Evolutionary conservation across 2,113 vertebrate species (phyloP).

Genomic region (Melanerpes aurifrons): DNA sequence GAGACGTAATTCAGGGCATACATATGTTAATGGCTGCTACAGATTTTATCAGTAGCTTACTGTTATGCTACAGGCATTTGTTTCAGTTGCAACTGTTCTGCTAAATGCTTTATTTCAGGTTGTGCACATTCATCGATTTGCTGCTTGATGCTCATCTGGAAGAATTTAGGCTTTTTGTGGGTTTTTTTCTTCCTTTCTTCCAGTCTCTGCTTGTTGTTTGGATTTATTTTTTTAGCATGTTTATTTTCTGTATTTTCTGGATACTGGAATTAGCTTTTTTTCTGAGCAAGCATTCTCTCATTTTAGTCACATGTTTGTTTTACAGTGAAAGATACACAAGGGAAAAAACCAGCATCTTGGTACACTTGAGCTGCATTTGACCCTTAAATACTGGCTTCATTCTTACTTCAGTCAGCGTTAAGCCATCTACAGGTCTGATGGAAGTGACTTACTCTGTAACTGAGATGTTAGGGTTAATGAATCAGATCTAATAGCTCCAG

Average conservation of each 20-base stretch:
- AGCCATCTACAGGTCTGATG: not conserved
- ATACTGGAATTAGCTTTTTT: not conserved
- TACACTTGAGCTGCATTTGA: not conserved
- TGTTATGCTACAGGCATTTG: not conserved
- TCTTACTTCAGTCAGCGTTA: not conserved
- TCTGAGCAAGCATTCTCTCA: not conserved
- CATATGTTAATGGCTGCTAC: not conserved
- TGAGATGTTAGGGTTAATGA: constrained; percentile 58
- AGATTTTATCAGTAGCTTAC: not conserved
- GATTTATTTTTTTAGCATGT: no score
- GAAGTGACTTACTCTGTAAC: not conserved
- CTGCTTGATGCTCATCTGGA: not conserved
- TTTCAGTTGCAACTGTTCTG: not conserved
- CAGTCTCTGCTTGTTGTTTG: not conserved
- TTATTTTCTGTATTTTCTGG: no score
- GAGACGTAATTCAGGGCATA: not conserved
- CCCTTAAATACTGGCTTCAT: not conserved
- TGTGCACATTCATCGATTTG: not conserved
- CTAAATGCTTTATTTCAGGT: not conserved
- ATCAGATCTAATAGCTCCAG: constrained; percentile 11
- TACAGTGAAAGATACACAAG: not conserved
- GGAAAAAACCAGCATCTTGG: not conserved
- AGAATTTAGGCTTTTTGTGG: not conserved
- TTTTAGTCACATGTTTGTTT: not conserved
- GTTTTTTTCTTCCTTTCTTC: not conserved